These are phyloP conservation scores for Sarcophilus harrisii DNA, from an alignment of 2,797 vertebrate genomes.

Conservation along the genomic window DNA sequence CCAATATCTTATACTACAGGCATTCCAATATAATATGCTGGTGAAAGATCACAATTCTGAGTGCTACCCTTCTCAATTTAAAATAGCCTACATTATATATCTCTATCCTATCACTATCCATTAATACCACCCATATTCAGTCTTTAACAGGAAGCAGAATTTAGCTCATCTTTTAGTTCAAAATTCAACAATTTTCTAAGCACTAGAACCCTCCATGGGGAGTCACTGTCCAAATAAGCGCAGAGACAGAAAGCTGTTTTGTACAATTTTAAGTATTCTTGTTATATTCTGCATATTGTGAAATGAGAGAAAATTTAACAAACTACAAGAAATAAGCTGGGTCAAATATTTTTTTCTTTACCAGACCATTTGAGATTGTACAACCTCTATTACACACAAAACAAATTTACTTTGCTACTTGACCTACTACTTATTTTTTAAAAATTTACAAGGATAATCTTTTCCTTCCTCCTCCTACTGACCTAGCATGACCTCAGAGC, in stretches of 20 bases:
- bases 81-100: not conserved
- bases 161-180: not conserved
- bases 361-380: not conserved
- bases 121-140: not conserved
- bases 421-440: not conserved
- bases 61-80: not conserved
- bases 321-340: not conserved
- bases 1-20: not conserved
- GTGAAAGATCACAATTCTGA: not conserved
- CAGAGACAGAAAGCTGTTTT: not conserved
- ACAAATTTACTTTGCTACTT: not conserved
- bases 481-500: not conserved
- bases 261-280: not conserved
- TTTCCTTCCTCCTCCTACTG: not conserved
- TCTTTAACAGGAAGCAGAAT: not conserved
- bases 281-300: not conserved
- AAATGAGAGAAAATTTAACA: not conserved
- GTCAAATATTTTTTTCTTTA: not conserved
- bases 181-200: not conserved
- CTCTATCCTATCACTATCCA: not conserved
- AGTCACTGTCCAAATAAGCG: not conserved
- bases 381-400: conserved; percentile 5
- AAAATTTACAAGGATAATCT: not conserved
- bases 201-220: not conserved
- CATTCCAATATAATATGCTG: not conserved